These are phyloP conservation scores for Nemurella pictetii DNA, from an alignment of 2,888 invertebrate species.

Conservation along the genomic window DNA sequence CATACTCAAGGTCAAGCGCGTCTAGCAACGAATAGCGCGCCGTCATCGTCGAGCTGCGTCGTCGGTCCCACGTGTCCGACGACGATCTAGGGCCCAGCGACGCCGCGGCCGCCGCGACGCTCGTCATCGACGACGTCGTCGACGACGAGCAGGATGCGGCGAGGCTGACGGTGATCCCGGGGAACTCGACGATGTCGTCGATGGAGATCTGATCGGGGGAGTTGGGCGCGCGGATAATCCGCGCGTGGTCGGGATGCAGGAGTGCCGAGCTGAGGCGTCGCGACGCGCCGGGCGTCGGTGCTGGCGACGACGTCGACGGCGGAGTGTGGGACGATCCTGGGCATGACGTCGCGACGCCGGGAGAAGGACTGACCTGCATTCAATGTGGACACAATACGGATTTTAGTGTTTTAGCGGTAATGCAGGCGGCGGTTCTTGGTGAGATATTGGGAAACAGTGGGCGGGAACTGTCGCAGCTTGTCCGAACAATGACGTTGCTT, in stretches of 20 bases:
- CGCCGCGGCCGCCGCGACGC: slow-evolving; percentile 52
- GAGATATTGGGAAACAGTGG: neutral
- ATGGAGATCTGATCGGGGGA: slow-evolving; percentile 37
- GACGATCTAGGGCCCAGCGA: slow-evolving; percentile 50
- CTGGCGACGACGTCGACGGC: slow-evolving; percentile 55
- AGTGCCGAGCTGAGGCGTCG: slow-evolving; percentile 48
- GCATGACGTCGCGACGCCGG: slow-evolving; percentile 43
- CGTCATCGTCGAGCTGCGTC: slow-evolving; percentile 64
- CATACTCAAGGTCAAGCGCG: slow-evolving; percentile 71
- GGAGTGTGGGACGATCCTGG: slow-evolving; percentile 42
- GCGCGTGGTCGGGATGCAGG: slow-evolving; percentile 71
- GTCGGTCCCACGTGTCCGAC: slow-evolving; percentile 53
- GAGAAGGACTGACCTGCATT: slow-evolving; percentile 55
- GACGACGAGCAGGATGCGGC: slow-evolving; percentile 50
- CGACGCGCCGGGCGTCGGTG: slow-evolving; percentile 51
- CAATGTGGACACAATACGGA: neutral
- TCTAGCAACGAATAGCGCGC: slow-evolving; percentile 70
- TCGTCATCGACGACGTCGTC: slow-evolving; percentile 63
- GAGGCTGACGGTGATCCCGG: slow-evolving; percentile 33
- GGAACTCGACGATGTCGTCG: slow-evolving; percentile 36
- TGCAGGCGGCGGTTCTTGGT: neutral
- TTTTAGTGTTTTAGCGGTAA: neutral
- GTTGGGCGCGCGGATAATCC: slow-evolving; percentile 54
- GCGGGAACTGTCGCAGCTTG: neutral
- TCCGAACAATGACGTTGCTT: neutral